phyloP scores from a whole-genome alignment of 2,113 vertebrate species.

The Phrynosoma platyrhinos region DNA sequence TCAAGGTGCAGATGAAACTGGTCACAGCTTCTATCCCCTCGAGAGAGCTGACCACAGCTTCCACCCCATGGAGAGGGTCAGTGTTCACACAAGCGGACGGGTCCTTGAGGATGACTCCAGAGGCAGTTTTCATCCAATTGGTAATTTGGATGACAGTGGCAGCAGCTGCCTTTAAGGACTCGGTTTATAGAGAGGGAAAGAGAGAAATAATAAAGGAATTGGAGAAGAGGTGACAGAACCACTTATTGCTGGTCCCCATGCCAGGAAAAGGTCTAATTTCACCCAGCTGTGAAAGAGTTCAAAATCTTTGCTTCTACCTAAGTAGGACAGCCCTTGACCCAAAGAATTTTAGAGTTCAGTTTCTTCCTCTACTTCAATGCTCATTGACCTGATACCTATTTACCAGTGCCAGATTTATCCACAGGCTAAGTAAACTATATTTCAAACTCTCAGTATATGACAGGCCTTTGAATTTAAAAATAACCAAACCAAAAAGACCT shows the following conservation, averaged over 20 bases:
- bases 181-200: background rate
- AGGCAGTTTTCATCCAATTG: background rate
- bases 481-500: too few species aligned
- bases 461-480: too few species aligned
- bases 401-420: background rate
- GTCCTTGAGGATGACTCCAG: background rate
- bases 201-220: constrained; percentile 22
- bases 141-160: background rate
- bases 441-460: too few species aligned
- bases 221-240: background rate
- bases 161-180: background rate
- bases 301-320: background rate
- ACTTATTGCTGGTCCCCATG: background rate
- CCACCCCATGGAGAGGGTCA: background rate
- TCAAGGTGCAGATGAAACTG: background rate
- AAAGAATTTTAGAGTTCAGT: background rate
- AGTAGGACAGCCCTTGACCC: background rate
- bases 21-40: background rate
- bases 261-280: too few species aligned
- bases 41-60: background rate
- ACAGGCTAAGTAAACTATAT: background rate
- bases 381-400: background rate
- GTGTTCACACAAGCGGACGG: background rate
- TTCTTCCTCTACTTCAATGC: background rate
- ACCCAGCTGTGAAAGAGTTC: background rate